These are phyloP conservation scores for Helicoverpa zea DNA, from an alignment of 1,140 invertebrate genomes.

Conservation along the genomic window DNA sequence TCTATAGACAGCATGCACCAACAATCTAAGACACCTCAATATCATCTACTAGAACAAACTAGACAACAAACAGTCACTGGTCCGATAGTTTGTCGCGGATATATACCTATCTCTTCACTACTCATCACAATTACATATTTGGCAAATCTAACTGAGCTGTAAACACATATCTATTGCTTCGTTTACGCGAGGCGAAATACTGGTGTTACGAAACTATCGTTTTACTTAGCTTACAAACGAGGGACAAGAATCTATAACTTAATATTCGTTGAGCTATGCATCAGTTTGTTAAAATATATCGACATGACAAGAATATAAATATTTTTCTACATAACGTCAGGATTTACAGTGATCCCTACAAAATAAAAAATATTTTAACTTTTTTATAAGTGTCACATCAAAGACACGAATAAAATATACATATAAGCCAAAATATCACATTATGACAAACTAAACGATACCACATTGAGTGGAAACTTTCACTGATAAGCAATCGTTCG, in stretches of 20 bases:
- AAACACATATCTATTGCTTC: conserved; percentile 53
- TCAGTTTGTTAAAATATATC: background rate
- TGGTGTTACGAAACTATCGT: conserved; percentile 38
- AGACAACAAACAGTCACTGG: conserved; percentile 83
- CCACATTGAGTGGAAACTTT: background rate
- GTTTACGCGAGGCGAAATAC: conserved; percentile 43
- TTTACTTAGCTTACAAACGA: conserved; percentile 12
- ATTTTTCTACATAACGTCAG: background rate
- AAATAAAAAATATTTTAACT: conserved; percentile 4
- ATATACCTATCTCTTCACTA: conserved; percentile 70
- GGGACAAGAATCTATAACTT: conserved; percentile 2
- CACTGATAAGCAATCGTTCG: background rate
- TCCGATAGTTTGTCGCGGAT: conserved; percentile 77
- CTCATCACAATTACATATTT: conserved; percentile 82
- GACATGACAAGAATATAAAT: background rate
- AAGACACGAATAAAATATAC: background rate
- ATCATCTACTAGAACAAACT: conserved; percentile 79
- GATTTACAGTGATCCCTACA: background rate
- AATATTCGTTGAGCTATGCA: background rate
- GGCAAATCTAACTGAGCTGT: conserved; percentile 78
- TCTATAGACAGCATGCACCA: conserved; percentile 77
- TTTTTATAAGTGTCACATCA: background rate
- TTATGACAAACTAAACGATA: conserved; percentile 9
- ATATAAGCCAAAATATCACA: conserved; percentile 24
- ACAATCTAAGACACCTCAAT: conserved; percentile 82